Evolutionary conservation across 2,113 vertebrate genomes (phyloP).

Genomic region (Rhombomys opimus): DNA sequence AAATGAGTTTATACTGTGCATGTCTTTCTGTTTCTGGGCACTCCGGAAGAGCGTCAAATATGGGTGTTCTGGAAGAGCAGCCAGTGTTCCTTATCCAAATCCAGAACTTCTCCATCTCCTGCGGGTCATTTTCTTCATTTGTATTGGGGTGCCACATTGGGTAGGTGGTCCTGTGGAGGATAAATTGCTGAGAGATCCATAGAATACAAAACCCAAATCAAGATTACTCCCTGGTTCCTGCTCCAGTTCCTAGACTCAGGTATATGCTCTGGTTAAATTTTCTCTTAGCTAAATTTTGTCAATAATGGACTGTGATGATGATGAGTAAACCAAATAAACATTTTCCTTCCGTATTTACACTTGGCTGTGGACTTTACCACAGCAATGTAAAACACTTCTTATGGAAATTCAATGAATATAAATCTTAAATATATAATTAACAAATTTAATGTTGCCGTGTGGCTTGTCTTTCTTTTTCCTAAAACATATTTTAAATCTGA

Average conservation of each 20-base stretch:
- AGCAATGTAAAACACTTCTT: neutral
- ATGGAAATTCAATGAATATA: neutral
- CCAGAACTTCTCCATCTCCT: no score
- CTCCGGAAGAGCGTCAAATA: no score
- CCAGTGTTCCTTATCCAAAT: neutral
- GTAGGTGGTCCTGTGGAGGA: neutral
- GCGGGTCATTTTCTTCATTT: neutral
- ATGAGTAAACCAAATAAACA: neutral
- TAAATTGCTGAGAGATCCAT: neutral
- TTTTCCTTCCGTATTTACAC: neutral
- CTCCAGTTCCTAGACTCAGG: neutral
- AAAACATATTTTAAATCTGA: neutral
- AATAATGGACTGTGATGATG: neutral
- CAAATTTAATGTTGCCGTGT: neutral
- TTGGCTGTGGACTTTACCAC: neutral
- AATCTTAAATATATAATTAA: neutral
- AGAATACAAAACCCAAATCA: neutral
- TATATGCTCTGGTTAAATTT: neutral
- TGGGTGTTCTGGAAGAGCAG: neutral
- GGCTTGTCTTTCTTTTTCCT: neutral
- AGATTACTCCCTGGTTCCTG: neutral
- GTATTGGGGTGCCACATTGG: neutral
- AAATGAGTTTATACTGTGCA: no score
- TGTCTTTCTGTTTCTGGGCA: no score
- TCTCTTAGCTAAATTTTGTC: neutral